Evolutionary conservation across 2,888 invertebrate species (phyloP).

Genomic region (Hedya salicella): DNA sequence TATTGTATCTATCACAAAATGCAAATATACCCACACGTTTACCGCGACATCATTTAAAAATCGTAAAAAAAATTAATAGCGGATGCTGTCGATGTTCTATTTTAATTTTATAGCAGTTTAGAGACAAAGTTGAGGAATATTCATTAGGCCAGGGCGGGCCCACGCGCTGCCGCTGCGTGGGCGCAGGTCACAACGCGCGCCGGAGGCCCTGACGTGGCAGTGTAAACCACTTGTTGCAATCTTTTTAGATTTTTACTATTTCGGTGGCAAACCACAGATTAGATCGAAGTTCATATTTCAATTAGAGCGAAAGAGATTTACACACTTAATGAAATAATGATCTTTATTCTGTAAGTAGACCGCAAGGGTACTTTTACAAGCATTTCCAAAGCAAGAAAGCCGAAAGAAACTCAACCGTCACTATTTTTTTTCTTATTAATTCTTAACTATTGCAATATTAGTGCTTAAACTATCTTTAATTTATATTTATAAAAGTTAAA

Average conservation of each 20-base stretch:
- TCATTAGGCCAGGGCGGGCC: slow-evolving; percentile 52
- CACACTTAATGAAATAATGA: too few relatives aligned
- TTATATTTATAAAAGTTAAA: too few relatives aligned
- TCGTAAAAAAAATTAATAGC: slow-evolving; percentile 64
- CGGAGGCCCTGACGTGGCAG: slow-evolving; percentile 7
- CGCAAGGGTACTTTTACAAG: too few relatives aligned
- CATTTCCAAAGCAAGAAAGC: too few relatives aligned
- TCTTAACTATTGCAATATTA: too few relatives aligned
- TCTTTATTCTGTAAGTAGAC: too few relatives aligned
- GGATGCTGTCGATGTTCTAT: slow-evolving; percentile 64
- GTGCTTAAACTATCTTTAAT: too few relatives aligned
- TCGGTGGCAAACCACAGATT: too few relatives aligned
- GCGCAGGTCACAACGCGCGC: slow-evolving; percentile 38
- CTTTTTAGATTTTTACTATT: neutral
- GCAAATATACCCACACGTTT: slow-evolving; percentile 45
- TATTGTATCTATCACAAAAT: slow-evolving; percentile 42
- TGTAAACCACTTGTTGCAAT: neutral
- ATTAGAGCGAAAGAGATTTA: too few relatives aligned
- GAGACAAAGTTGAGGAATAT: slow-evolving; percentile 62
- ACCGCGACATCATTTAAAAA: slow-evolving; percentile 57
- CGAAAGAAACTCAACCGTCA: too few relatives aligned
- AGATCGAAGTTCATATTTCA: too few relatives aligned
- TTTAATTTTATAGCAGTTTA: slow-evolving; percentile 63
- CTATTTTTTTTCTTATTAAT: too few relatives aligned
- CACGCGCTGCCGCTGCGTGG: neutral